Percentiles rank a stretch among this genome's conserved stretches.
Conservation (phyloP, 2,113 vertebrate genomes). For the Athene noctua region DNA sequence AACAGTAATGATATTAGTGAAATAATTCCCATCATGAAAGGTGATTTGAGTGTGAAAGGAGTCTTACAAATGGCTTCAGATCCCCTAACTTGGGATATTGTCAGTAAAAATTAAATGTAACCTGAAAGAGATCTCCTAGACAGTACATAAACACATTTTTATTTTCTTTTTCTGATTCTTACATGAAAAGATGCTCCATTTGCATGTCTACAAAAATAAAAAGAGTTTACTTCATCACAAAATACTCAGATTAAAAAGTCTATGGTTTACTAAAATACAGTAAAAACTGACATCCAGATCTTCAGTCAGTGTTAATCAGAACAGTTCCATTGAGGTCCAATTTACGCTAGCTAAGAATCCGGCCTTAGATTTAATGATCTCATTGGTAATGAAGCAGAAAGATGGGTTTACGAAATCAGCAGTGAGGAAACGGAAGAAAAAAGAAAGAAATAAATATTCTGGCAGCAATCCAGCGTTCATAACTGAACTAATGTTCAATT, state of each 20-base stretch:
- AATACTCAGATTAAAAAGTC: not conserved
- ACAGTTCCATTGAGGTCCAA: not conserved
- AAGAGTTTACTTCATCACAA: not conserved
- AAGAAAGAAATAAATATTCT: not conserved
- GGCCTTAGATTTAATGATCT: not conserved
- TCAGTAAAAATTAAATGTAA: not conserved
- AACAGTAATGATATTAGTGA: not conserved
- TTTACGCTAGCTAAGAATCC: not conserved
- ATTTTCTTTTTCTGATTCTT: not conserved
- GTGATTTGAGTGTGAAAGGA: not conserved
- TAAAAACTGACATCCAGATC: not conserved
- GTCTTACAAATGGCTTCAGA: not conserved
- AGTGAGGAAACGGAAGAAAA: not conserved
- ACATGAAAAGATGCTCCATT: not conserved
- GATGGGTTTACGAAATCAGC: not conserved
- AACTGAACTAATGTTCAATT: constrained; percentile 55
- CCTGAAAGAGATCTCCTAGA: not conserved
- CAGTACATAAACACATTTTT: not conserved
- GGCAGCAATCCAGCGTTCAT: constrained; percentile 36
- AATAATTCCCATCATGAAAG: not conserved
- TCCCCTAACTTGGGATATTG: not conserved
- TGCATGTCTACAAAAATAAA: not conserved
- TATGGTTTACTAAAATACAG: not conserved
- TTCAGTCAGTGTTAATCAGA: not conserved
- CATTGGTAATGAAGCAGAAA: constrained; percentile 3